Base-by-base conservation (phyloP, 2,888 invertebrate species). In the Spisula solida region DNA sequence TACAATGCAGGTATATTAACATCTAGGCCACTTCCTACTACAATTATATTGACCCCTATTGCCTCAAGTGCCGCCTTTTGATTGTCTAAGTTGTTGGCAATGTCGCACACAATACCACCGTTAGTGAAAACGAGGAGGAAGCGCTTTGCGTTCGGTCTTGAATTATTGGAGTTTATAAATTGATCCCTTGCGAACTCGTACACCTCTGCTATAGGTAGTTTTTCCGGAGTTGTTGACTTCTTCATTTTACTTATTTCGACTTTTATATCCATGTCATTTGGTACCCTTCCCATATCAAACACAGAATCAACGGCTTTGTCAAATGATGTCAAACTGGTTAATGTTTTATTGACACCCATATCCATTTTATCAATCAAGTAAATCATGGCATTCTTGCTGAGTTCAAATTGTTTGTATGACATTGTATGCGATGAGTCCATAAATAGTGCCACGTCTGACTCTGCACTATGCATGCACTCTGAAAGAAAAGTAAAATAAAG, bases 391-490 rank as follows among this genome's bases (percentile, higher is more conserved):
- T 85, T 48, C 0, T 78, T 81, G 41, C 82, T 55, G 4, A 48
- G 48, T 14, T 85, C 60, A 34, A 48, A 78, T n/a, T 82, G 82
- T 48, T 55, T 8, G 12, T 25, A 5, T 16, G 55, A 20, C 31
- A 88, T 79, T 47, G 78, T 80, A 47, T 25, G 4, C 16, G 88
- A 60, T 10, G 81, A 56, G 47, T 88, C 88, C 8, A 88, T n/a
- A 29, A 88, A 81, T 51, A 88, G 81, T 14, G 85, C 60, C 10
- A 88, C 78, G 79, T 88, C 88, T 4, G 88, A 85, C 31, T 20
- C 51, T 10, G 75, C 56, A 16, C 81, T 85, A 14, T 55, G 70
- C 14, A 20, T 48, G 56, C 88, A 88, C 55, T 60, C 70, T 79
- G 60, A 41, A 60, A 82, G 0, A 29, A 14, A 16, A 51, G 12